Evolutionary conservation across 2,888 invertebrate species (phyloP).

Genomic region (Marasmarcha lunaedactyla): DNA sequence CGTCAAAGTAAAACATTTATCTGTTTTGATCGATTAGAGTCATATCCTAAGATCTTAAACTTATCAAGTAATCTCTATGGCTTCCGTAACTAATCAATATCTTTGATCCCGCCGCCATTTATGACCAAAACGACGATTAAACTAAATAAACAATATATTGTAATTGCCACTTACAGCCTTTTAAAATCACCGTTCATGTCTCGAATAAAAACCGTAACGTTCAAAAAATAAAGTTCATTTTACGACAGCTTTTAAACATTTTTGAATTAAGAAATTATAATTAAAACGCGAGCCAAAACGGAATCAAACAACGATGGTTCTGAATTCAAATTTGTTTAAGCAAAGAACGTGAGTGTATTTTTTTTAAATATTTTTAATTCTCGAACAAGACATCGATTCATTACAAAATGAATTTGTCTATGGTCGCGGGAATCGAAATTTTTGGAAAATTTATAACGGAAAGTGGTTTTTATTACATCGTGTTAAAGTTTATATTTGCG

Average conservation of each 20-base stretch:
- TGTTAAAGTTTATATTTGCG: background rate
- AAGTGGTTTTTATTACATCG: background rate
- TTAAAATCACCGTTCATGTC: no score
- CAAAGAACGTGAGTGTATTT: background rate
- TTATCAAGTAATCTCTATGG: constrained; percentile 4
- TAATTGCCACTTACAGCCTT: constrained; percentile 15
- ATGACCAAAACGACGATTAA: background rate
- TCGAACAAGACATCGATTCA: background rate
- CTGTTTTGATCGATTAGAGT: no score
- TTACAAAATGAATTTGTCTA: constrained; percentile 6
- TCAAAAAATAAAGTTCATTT: no score
- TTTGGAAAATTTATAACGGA: background rate
- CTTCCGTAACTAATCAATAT: constrained; percentile 16
- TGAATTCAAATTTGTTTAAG: background rate
- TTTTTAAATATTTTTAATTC: background rate
- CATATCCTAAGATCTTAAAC: no score
- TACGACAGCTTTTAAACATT: no score
- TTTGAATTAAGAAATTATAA: background rate
- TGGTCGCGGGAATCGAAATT: constrained; percentile 1
- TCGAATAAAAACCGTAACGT: no score
- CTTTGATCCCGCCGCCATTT: background rate
- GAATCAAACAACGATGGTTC: no score
- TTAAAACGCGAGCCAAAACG: no score
- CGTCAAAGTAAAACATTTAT: no score
- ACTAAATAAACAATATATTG: constrained; percentile 21